Evolutionary conservation across 2,113 vertebrate species (phyloP), one percentile per base, ranked within the genome.

Genomic region (Forbesichthys agassizii): DNA sequence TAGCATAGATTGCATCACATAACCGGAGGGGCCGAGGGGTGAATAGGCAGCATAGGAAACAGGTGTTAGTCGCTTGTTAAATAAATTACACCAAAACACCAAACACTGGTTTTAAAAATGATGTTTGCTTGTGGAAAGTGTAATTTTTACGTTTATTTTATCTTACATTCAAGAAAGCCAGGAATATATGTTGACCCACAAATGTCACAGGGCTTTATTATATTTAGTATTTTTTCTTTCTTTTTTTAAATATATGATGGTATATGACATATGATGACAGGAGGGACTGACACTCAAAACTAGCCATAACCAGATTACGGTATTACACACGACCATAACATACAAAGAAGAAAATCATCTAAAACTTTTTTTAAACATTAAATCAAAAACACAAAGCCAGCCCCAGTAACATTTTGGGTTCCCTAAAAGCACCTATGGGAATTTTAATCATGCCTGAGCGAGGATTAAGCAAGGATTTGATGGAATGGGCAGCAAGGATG

Each of bases 391-490:
- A 9, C 33, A 72, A 36, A 69, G 57, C 42, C 48, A 63, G 5
- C 57, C 66, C 48, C 68, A 48, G 55, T 42, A 57, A 52, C 18
- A 64, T 8, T 49, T 81, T 48, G 63, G 51, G 55, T 48, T 48
- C 6, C 11, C 42, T 57, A 14, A 78, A 76, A 69, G 42, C 18
- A 52, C 55, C 53, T 42, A 61, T 70, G 66, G 52, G 72, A 72
- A 72, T 81, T 82, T 78, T 81, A 86, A 65, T 84, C 66, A 52
- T 83, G 66, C 64, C 72, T 68, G 46, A 68, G 82, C 71, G 58
- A 56, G 70, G 84, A 84, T 89, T 88, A 88, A 4, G 11, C 64
- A 69, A 75, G 83, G 79, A 87, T 85, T 82, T 85, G 71, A 74
- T 66, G 20, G 80, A 71, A 74, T 60, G 18, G 49, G 13, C 49